phyloP scores from a whole-genome alignment of 2,113 vertebrate genomes.

The Cyanistes caeruleus region DNA sequence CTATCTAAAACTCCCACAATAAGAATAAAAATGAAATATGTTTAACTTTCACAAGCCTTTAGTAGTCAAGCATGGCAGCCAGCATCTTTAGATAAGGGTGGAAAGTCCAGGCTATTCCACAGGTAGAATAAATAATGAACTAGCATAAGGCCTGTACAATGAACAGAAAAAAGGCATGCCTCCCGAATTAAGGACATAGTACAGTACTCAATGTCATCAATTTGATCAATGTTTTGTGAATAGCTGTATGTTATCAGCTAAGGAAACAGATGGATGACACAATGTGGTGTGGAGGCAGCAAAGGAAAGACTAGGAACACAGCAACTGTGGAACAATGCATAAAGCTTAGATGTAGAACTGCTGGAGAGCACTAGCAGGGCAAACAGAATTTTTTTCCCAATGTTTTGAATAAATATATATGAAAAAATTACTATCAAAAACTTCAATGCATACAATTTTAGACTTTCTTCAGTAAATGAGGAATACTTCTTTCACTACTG shows the following conservation, averaged over 20 bases:
- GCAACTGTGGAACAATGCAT: accelerated
- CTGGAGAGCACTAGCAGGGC: background rate
- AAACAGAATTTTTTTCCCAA: background rate
- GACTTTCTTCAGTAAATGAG: background rate
- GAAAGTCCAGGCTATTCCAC: background rate
- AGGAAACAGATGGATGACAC: background rate
- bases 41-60: background rate
- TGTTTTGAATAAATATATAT: background rate
- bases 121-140: background rate
- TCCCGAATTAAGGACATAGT: background rate
- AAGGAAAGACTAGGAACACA: background rate
- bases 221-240: background rate
- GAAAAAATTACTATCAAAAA: background rate
- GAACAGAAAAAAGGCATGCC: background rate
- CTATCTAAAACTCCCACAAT: background rate
- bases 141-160: background rate
- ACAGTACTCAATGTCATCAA: background rate
- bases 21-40: background rate
- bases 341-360: background rate
- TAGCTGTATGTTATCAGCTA: background rate
- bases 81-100: background rate
- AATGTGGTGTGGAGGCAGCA: background rate
- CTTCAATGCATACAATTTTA: background rate
- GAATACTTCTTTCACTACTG: background rate
- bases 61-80: background rate